Base-by-base conservation (phyloP, 2,113 vertebrate species). In the Mesoclemmys tuberculata region DNA sequence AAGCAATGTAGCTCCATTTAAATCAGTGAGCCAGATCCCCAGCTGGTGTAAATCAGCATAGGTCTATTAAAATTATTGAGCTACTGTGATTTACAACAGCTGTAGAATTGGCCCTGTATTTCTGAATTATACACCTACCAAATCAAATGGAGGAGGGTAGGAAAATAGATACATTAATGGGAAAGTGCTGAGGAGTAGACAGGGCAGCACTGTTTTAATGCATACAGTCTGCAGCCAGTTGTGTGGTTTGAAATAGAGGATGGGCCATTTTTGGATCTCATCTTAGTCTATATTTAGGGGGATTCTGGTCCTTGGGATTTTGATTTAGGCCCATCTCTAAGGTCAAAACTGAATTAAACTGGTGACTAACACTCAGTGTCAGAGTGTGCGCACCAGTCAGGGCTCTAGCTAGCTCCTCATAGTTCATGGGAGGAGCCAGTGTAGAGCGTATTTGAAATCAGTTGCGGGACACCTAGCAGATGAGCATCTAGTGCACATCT, bases 81-180 rank as follows among this genome's bases (percentile, higher is more conserved):
- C 68, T 92, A 71, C 38, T 91, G 87, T 44, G 91, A 94, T 84
- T 96, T 82, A 91, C 26, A 87, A 41, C 18, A 58, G 84, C 52
- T 18, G 41, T 82, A 92, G 79, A 85, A 93, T 3, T 29, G 26
- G 74, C 74, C 38, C 26, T 77, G 74, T 58, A 7, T 4, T 90
- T 21, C 11, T 78, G 19, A 54, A 51, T 68, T 85, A 55, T 22
- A 58, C 5, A 91, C 6, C 38, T 75, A 26, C 10, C 46, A 87
- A 93, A 94, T 27, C 75, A 92, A 95, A 89, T 1, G 80, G 51
- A 10, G 48, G 41, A 18, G 49, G 52, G 90, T 19, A 49, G 52
- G 90, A 44, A 71, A 74, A 5, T 6, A 0, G 2, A 49, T 55
- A 11, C 46, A 83, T 58, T 64, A 89, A 26, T 41, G 79, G 75